Evolutionary conservation across 64 coral and sea anemone species (phyloP), one percentile per base, ranked within the genome.

Genomic region (Montipora capricornis): DNA sequence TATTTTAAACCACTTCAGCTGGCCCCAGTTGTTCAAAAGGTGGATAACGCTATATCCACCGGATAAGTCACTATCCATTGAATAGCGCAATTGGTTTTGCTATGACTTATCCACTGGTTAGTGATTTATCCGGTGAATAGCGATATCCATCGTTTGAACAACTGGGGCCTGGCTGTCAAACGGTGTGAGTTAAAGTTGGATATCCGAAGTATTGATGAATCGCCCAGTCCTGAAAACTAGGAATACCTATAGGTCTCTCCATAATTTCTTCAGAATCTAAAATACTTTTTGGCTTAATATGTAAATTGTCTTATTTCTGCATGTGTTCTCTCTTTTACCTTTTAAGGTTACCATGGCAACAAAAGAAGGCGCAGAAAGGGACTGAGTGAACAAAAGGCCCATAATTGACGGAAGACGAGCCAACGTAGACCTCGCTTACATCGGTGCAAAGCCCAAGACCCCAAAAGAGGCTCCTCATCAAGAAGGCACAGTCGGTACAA

Each of bases 341-440:
- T 22, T 88, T 24, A 20, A 98, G 96, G 96, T 98, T 19, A 98
- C 96, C 58, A 98, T 98, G 96, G 83, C 90, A 2, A 98, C 83
- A 69, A 79, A 68, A 15, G 96, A 98, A 66, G 96, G 90, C 5
- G 93, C 93, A 0, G 79, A 89, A 0, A 95, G 77, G n/a, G 93
- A 88, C 5, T 95, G 93, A 62, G 80, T 85, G 48, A 95, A 95
- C 49, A 95, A 95, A 47, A 89, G 93, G n/a, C 93, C 93, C 15
- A 90, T 90, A 24, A 95, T 95, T 78, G 93, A 95, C 20, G 93
- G 93, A 16, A 90, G 93, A 47, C 61, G 82, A 20, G 93, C 93
- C 50, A 95, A 95, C 68, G 93, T 95, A 4, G 89, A 95, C 47
- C 53, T 95, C n/a, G 93, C 93, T 0, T 95, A 95, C 53, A 52